Evolutionary conservation across 2,888 invertebrate species (phyloP).

Genomic region (Epiperipatus broadwayi): DNA sequence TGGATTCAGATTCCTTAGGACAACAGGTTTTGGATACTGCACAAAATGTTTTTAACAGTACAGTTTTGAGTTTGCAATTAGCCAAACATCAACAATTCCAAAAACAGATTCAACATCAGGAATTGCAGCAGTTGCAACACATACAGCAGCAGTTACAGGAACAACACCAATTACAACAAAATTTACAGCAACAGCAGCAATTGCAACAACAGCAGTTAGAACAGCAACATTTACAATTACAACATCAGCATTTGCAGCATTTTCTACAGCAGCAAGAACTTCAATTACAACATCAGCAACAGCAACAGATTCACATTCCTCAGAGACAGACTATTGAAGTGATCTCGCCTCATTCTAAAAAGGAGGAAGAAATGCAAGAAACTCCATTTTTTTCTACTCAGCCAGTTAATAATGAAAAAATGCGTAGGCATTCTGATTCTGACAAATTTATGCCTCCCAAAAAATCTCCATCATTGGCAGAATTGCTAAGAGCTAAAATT

Average conservation of each 20-base stretch:
- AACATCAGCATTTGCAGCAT: conserved; percentile 1
- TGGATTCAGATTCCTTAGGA: no score
- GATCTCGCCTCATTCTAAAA: no score
- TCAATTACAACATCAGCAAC: conserved; percentile 10
- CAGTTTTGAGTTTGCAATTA: no score
- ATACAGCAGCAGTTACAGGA: conserved; percentile 26
- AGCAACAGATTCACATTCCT: conserved; percentile 5
- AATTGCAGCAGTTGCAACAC: conserved; percentile 13
- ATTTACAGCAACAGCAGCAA: conserved; percentile 22
- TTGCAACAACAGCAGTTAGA: conserved; percentile 24
- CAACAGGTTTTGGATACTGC: no score
- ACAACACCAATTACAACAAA: conserved; percentile 28
- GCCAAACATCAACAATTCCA: conserved; percentile 9
- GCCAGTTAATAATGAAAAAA: no score
- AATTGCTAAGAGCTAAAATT: conserved; percentile 42
- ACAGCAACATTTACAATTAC: conserved; percentile 23
- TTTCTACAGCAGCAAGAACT: conserved; percentile 7
- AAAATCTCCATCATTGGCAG: conserved; percentile 25
- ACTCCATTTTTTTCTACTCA: no score
- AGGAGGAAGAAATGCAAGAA: no score
- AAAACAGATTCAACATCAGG: conserved; percentile 15
- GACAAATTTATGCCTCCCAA: conserved; percentile 4
- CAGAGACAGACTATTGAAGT: no score
- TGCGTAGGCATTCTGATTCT: conserved; percentile 8
- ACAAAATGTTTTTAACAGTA: no score